phyloP scores from a whole-genome alignment of 2,888 invertebrate genomes.

The Operophtera brumata region DNA sequence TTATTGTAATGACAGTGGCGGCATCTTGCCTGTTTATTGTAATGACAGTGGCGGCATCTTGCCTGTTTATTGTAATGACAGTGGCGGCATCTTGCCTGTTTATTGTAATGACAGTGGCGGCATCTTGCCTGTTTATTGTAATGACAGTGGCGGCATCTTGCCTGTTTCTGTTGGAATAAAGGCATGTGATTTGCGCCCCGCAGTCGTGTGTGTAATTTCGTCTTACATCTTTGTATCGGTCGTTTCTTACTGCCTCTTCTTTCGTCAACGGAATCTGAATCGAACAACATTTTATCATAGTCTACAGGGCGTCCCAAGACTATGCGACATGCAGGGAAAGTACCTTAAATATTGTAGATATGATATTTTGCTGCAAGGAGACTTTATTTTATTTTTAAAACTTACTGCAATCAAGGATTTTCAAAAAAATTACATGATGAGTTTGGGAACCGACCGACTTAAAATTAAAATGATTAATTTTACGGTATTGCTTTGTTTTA shows the following conservation, averaged over 20 bases:
- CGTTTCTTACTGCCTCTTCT: background rate
- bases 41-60: conserved; percentile 1
- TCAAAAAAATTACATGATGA: too few relatives aligned
- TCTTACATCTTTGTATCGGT: background rate
- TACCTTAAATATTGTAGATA: too few relatives aligned
- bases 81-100: background rate
- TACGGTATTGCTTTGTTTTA: too few relatives aligned
- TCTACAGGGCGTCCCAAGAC: too few relatives aligned
- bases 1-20: conserved; percentile 1
- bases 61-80: background rate
- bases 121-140: background rate
- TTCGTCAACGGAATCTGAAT: background rate
- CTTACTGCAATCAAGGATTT: too few relatives aligned
- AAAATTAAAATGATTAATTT: too few relatives aligned
- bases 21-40: background rate
- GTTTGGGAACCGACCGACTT: too few relatives aligned
- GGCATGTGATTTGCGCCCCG: conserved; percentile 1
- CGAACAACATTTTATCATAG: background rate
- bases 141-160: conserved; percentile 1
- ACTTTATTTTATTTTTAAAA: too few relatives aligned
- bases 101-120: background rate
- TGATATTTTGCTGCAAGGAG: too few relatives aligned
- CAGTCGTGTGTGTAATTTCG: background rate
- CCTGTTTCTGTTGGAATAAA: background rate
- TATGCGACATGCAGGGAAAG: too few relatives aligned